These are phyloP conservation scores for Melanerpes formicivorus DNA, from an alignment of 2,113 vertebrate species.

Conservation along the genomic window DNA sequence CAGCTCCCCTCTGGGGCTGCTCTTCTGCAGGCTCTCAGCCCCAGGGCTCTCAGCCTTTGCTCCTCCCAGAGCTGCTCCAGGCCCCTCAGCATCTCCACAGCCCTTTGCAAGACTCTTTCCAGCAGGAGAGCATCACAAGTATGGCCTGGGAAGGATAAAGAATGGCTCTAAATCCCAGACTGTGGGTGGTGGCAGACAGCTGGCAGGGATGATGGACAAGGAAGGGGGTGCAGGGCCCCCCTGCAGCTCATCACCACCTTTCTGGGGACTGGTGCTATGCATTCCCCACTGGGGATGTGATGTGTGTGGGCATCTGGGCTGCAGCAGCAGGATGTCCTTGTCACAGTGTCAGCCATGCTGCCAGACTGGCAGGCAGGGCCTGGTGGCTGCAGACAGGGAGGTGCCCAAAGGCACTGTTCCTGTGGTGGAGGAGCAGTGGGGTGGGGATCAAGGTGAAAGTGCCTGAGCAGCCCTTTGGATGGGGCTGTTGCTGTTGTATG, in stretches of 20 bases:
- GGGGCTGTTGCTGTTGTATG: background rate
- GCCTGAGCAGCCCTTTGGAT: background rate
- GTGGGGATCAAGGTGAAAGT: background rate
- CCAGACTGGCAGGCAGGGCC: background rate
- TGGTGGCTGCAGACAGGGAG: background rate
- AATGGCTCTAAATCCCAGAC: background rate
- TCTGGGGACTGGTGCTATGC: background rate
- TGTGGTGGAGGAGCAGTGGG: background rate
- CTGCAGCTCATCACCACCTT: background rate
- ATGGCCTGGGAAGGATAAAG: too few species aligned
- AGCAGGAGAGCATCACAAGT: background rate
- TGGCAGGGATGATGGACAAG: rapidly evolving
- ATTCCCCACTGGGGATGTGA: background rate
- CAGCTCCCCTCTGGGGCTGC: background rate
- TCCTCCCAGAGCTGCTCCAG: background rate
- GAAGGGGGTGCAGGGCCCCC: background rate
- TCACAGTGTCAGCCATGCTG: background rate
- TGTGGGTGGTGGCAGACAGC: rapidly evolving
- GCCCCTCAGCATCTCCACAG: background rate
- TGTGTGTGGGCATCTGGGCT: background rate
- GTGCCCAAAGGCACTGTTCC: background rate
- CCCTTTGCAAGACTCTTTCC: background rate
- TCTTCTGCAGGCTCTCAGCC: background rate
- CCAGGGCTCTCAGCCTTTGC: background rate
- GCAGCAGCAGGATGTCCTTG: background rate